Evolutionary conservation across 2,888 invertebrate genomes (phyloP).

Genomic region (Pseudeuparius sepicola): DNA sequence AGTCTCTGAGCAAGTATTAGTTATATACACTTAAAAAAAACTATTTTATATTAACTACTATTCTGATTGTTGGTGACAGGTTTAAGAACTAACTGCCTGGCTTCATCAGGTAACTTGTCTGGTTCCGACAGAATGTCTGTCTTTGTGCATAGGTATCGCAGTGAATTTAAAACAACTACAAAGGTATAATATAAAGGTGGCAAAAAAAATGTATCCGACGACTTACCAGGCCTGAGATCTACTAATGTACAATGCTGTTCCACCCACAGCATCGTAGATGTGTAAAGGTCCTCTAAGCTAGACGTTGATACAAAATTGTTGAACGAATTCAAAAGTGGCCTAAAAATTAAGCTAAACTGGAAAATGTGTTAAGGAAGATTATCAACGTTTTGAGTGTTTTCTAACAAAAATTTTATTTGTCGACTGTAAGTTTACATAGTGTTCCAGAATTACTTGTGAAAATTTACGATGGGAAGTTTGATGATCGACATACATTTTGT

Average conservation of each 20-base stretch:
- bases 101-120: conserved; percentile 81
- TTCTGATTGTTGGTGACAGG: too few relatives aligned
- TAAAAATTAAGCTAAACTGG: conserved; percentile 86
- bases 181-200: too few relatives aligned
- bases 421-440: too few relatives aligned
- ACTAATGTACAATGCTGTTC: conserved; percentile 94
- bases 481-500: too few relatives aligned
- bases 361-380: conserved; percentile 39
- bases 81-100: conserved; percentile 56
- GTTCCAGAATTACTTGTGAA: too few relatives aligned
- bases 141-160: conserved; percentile 80
- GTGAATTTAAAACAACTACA: conserved; percentile 87
- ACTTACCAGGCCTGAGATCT: conserved; percentile 82
- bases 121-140: conserved; percentile 90
- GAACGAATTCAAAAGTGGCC: conserved; percentile 82
- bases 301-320: conserved; percentile 86
- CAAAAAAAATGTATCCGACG: too few relatives aligned
- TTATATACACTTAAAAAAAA: too few relatives aligned
- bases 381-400: too few relatives aligned
- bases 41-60: too few relatives aligned
- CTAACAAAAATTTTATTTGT: too few relatives aligned
- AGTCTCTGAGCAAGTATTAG: too few relatives aligned
- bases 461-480: too few relatives aligned
- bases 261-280: conserved; percentile 87
- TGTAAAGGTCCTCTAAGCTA: conserved; percentile 82